A percentile compares a stretch with the other conserved stretches of the same genome.
Conservation (phyloP, 2,888 invertebrate species). For the Folsomia candida region DNA sequence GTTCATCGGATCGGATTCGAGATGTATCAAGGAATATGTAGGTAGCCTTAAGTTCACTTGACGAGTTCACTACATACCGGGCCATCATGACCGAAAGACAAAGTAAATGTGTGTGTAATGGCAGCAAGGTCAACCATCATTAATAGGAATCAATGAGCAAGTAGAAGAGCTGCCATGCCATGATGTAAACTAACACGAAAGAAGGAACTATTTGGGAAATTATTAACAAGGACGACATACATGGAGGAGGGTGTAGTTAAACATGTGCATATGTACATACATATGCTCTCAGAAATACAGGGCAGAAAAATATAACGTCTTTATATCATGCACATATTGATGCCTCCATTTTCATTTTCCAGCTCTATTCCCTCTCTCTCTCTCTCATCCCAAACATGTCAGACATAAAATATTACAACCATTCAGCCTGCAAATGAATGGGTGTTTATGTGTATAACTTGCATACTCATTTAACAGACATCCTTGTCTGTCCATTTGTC, state of each 20-base stretch:
- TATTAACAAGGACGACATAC: too few species aligned
- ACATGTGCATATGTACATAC: background rate
- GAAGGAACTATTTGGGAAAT: too few species aligned
- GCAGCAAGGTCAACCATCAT: background rate
- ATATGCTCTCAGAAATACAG: background rate
- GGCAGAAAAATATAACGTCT: background rate
- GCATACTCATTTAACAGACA: background rate
- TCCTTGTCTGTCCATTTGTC: background rate
- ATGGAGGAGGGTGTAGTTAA: background rate
- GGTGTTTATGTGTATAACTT: constrained; percentile 1
- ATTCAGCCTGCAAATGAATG: background rate
- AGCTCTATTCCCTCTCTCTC: background rate
- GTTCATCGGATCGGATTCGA: too few species aligned
- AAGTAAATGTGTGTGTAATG: too few species aligned
- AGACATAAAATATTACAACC: background rate
- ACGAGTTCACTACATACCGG: too few species aligned
- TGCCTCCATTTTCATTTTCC: background rate
- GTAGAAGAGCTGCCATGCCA: background rate
- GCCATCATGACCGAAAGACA: too few species aligned
- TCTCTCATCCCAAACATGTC: background rate
- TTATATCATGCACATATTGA: background rate
- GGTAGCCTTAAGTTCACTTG: too few species aligned
- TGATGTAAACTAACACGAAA: too few species aligned
- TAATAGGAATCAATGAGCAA: background rate
- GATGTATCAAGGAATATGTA: too few species aligned